Conservation (phyloP, 2,113 vertebrate genomes). For the Periophthalmus modestus region DNA sequence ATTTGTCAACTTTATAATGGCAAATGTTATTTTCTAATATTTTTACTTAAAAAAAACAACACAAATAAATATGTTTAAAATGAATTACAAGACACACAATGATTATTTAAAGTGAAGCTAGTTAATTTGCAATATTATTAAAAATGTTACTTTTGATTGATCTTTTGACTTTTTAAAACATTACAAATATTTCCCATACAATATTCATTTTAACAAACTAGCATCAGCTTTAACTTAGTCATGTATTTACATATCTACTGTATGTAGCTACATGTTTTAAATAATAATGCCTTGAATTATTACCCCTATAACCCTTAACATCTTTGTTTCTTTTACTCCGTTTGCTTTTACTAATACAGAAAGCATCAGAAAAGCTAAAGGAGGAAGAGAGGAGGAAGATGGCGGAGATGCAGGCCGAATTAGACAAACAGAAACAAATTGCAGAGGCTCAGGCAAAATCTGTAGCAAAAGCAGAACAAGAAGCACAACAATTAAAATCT, state of each 20-base stretch:
- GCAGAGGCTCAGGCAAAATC: conserved; percentile 90
- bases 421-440: conserved; percentile 92
- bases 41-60: conserved; percentile 12
- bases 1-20: conserved; percentile 17
- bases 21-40: conserved; percentile 3
- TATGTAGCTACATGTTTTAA: conserved; percentile 50
- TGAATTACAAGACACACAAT: neutral
- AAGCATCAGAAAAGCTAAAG: conserved; percentile 90
- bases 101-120: neutral
- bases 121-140: neutral
- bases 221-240: conserved; percentile 21
- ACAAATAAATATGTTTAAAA: neutral
- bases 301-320: conserved; percentile 42
- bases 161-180: conserved; percentile 27
- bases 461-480: conserved; percentile 87
- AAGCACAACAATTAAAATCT: conserved; percentile 85
- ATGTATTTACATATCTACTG: conserved; percentile 48
- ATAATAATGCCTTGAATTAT: conserved; percentile 21
- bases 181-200: conserved; percentile 45
- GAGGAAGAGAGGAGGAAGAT: conserved; percentile 88
- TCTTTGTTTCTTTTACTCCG: conserved; percentile 67
- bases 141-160: conserved; percentile 2
- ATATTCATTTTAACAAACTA: conserved; percentile 21
- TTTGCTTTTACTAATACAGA: conserved; percentile 81
- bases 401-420: conserved; percentile 90